Conservation (phyloP, 2,888 invertebrate species). For the Tetragnatha montana region DNA sequence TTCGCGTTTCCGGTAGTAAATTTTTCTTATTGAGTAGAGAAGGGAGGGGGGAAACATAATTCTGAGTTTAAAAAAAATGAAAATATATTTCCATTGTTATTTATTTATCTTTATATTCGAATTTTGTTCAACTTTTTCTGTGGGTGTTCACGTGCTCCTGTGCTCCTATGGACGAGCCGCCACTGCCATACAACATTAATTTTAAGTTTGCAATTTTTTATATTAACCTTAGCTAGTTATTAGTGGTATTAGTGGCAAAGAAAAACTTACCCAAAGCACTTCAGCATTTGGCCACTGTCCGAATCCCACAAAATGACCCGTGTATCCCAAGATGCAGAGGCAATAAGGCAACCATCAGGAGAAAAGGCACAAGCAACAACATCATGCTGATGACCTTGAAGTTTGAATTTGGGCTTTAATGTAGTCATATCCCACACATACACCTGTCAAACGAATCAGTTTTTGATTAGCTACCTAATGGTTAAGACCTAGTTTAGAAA, state of each 20-base stretch:
- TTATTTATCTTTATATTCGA: too few species aligned
- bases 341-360: conserved; percentile 78
- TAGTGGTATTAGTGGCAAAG: not conserved
- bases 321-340: conserved; percentile 79
- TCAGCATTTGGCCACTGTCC: conserved; percentile 74
- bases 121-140: too few species aligned
- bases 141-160: too few species aligned
- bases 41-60: too few species aligned
- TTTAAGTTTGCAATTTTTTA: too few species aligned
- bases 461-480: not conserved
- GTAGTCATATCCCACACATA: conserved; percentile 77
- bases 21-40: too few species aligned
- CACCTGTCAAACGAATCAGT: conserved; percentile 74
- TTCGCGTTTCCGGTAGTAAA: too few species aligned
- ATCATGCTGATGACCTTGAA: conserved; percentile 78
- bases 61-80: too few species aligned
- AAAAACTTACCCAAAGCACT: conserved; percentile 66
- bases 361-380: conserved; percentile 78
- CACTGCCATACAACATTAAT: too few species aligned
- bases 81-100: too few species aligned
- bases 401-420: conserved; percentile 73
- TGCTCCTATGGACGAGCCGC: too few species aligned
- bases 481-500: not conserved
- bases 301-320: conserved; percentile 79
- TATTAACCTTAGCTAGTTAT: too few species aligned